Conservation (phyloP, 1,140 invertebrate genomes). For the Archegozetes longisetosus region DNA sequence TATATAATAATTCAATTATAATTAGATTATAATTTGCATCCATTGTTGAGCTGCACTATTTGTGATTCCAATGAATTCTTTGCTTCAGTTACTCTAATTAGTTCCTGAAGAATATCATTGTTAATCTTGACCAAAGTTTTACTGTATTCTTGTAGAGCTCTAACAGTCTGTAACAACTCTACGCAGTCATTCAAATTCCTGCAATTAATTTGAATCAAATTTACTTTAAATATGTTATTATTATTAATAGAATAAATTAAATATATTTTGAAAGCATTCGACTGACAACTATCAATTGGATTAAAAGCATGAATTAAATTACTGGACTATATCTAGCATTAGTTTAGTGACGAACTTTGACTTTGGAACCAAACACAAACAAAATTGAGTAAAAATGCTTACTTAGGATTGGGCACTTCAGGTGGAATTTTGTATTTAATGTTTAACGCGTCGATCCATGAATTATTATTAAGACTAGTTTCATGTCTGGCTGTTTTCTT, state of each 20-base stretch:
- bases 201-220: background rate
- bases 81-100: background rate
- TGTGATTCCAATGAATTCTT: background rate
- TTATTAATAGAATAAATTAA: background rate
- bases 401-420: background rate
- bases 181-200: background rate
- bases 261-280: no score
- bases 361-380: no score
- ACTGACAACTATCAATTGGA: no score
- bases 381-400: background rate
- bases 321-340: no score
- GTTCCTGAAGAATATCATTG: background rate
- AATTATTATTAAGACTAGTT: background rate
- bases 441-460: background rate
- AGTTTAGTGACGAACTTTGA: no score
- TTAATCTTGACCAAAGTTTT: background rate
- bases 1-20: background rate
- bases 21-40: background rate
- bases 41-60: background rate
- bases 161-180: background rate
- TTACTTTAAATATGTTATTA: background rate
- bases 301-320: no score
- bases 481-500: background rate
- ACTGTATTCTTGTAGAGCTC: background rate
- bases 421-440: background rate